Evolutionary conservation across 2,888 invertebrate species (phyloP), one percentile per base, ranked within the genome.

Genomic region (Aphrophora alni): DNA sequence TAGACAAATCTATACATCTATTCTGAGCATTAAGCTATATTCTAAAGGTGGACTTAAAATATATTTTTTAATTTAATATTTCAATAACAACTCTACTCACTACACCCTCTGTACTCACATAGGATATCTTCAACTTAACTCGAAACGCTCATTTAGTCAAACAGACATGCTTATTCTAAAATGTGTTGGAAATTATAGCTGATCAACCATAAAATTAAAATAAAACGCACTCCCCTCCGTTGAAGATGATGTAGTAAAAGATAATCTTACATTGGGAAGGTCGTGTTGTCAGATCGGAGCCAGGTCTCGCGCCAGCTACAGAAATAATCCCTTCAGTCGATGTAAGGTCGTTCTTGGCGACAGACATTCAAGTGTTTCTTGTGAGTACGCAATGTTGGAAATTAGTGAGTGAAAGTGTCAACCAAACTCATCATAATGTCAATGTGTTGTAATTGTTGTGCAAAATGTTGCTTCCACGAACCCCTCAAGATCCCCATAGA

Each of bases 401-500:
- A 21, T 59, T 14, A 59, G 59, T 59, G 59, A 59, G 21, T 28
- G 71, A 26, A 68, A 26, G 71, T 26, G 71, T 78, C 27, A 24
- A 59, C 25, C 59, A 24, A 21, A 51, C 8, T 17, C 74, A 26
- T 28, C 26, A 38, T 74, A 38, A 68, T 70, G 38, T 28, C 75
- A 17, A 5, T 33, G 71, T 59, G 76, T 38, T 72, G 77, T 24
- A 25, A 44, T 44, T 59, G 68, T 7, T 51, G 70, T 33, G 73
- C 59, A 17, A 81, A 81, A 70, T 84, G 83, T 80, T 85, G 85
- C 80, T 81, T 82, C 72, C 81, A 82, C 68, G 90, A 92, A 85
- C 93, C 94, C 81, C 92, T 96, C 85, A 91, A 93, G 86, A 91
- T 93, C 84, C 96, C 96, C 83, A 93, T 96, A 87, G 94, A 93